Percentiles rank a stretch among this genome's conserved stretches.
These are phyloP conservation scores for Diadromus collaris DNA, from an alignment of 2,888 invertebrate genomes.

Conservation along the genomic window DNA sequence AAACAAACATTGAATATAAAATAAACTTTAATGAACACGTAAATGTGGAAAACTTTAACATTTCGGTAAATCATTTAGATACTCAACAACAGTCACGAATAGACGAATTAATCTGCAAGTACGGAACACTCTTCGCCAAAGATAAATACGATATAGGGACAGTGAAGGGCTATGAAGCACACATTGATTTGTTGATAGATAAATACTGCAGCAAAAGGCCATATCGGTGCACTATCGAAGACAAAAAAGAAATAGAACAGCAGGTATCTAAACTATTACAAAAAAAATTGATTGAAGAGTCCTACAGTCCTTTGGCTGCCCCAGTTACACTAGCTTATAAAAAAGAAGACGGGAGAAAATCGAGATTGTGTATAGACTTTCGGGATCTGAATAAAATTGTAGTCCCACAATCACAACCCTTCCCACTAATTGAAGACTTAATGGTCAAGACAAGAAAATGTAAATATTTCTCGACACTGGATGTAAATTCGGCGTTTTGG, in stretches of 20 bases:
- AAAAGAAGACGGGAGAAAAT: constrained; percentile 14
- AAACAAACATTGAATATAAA: background rate
- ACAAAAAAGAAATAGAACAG: constrained; percentile 43
- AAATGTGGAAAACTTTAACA: no score
- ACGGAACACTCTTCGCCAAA: constrained; percentile 19
- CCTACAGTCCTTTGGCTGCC: constrained; percentile 24
- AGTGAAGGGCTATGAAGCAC: constrained; percentile 27
- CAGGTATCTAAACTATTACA: constrained; percentile 12
- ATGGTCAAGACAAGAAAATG: background rate
- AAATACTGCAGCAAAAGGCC: constrained; percentile 33
- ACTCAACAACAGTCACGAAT: background rate
- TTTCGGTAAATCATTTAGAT: constrained; percentile 1
- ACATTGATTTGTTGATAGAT: constrained; percentile 22
- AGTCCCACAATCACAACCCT: background rate
- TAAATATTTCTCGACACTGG: constrained; percentile 2
- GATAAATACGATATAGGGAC: constrained; percentile 29
- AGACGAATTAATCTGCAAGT: background rate
- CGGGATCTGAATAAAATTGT: constrained; percentile 13
- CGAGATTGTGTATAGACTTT: constrained; percentile 5
- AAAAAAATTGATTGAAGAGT: constrained; percentile 12
- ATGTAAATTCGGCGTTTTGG: constrained; percentile 18
- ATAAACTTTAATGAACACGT: no score
- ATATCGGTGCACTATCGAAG: constrained; percentile 25
- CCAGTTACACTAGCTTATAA: background rate
- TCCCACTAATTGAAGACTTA: constrained; percentile 4